Percentiles rank a stretch among this genome's conserved stretches.
Evolutionary conservation across 2,888 invertebrate genomes (phyloP).

Genomic region (Drosophila pseudotakahashii): DNA sequence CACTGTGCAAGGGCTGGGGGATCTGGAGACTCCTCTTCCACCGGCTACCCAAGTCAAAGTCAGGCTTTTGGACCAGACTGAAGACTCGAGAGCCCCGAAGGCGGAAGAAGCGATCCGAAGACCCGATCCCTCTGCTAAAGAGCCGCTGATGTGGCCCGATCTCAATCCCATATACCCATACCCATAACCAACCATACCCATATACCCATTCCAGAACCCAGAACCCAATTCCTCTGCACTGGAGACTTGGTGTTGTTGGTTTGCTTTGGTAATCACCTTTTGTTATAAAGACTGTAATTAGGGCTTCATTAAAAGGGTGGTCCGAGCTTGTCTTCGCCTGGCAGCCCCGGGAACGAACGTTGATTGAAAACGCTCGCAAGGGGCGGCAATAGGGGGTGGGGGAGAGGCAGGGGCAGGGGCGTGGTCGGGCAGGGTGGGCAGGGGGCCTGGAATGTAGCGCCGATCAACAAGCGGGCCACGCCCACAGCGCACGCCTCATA

Average conservation of each 20-base stretch:
- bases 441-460: constrained; percentile 63
- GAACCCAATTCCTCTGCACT: neutral
- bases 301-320: constrained; percentile 85
- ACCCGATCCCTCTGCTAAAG: constrained; percentile 53
- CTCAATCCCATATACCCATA: constrained; percentile 1
- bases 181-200: neutral
- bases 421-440: neutral
- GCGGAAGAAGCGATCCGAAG: constrained; percentile 45
- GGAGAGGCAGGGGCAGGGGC: neutral
- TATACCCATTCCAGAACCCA: neutral
- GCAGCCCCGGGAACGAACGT: constrained; percentile 60
- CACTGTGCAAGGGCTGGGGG: neutral
- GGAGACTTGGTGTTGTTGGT: constrained; percentile 55
- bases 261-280: constrained; percentile 82
- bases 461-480: constrained; percentile 82
- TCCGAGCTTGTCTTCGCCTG: constrained; percentile 83
- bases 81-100: constrained; percentile 61
- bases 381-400: neutral
- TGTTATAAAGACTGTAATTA: constrained; percentile 85
- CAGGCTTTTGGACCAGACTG: constrained; percentile 38
- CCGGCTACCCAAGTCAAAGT: constrained; percentile 27
- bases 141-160: constrained; percentile 64
- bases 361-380: constrained; percentile 68
- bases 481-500: constrained; percentile 83
- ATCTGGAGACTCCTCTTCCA: neutral